Evolutionary conservation across 2,113 vertebrate species (phyloP), one percentile per base, ranked within the genome.

Genomic region (Hemiprocne comata): DNA sequence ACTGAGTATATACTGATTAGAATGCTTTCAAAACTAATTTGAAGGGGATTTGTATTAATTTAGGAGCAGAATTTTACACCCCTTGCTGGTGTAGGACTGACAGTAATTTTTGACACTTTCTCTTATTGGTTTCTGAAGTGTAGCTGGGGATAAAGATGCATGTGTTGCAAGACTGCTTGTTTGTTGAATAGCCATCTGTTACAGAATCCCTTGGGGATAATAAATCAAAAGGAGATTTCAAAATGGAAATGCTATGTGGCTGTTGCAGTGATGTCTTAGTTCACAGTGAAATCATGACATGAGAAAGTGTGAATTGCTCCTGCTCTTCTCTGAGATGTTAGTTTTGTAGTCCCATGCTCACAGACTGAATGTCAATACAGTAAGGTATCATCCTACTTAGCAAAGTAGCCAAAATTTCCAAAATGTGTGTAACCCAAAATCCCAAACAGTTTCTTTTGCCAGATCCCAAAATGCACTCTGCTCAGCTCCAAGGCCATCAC

Each of bases 101-200:
- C 20, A 89, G 29, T n/a, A 66, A 38, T 57, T 85, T 87, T 96
- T 92, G 76, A 46, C 38, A 61, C 19, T 44, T 90, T 84, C 13
- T 13, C 12, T 19, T 70, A 17, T 21, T 80, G 38, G 20, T 73
- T 93, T 96, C 75, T 90, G 24, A 90, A 94, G 42, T 25, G 55
- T 88, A 79, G 84, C 34, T 80, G 60, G 31, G 53, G n/a, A 85
- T 87, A 78, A 94, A 90, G 61, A 60, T 4, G 0, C 58, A 74
- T 55, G 29, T 23, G 48, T 81, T 94, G 87, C 60, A 90, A 77
- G 31, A 55, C 44, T 80, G 24, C 10, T 3, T 86, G 64, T 71
- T 78, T 83, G 60, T 91, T 80, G 90, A 90, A 64, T 74, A 85
- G 61, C 90, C 87, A 93, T 90, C 94, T 95, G 91, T 93, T 94